Conservation (phyloP, 2,113 vertebrate genomes). For the Macrotis lagotis region DNA sequence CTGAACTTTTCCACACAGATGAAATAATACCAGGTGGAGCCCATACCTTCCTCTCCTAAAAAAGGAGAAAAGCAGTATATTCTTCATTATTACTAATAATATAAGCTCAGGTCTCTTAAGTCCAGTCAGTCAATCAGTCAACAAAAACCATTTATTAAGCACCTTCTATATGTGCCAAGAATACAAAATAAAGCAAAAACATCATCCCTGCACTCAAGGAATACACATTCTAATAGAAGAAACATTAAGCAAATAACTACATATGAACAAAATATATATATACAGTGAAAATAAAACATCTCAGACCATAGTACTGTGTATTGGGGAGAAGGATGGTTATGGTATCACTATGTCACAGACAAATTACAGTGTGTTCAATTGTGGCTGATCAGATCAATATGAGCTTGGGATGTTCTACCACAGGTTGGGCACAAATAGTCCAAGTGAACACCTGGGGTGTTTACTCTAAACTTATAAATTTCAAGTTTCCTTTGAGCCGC, state of each 20-base stretch:
- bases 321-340: not conserved
- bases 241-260: not conserved
- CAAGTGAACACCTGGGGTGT: too few relatives aligned
- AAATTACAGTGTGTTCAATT: too few relatives aligned
- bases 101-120: not conserved
- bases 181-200: not conserved
- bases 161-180: not conserved
- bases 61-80: not conserved
- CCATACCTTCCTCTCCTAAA: not conserved
- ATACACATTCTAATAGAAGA: not conserved
- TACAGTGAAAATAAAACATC: not conserved
- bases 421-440: too few relatives aligned
- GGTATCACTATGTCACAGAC: too few relatives aligned
- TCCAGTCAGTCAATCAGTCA: not conserved
- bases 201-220: not conserved
- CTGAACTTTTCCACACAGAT: not conserved
- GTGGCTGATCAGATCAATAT: too few relatives aligned
- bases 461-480: too few relatives aligned
- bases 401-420: too few relatives aligned
- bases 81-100: not conserved
- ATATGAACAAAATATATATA: not conserved
- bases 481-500: too few relatives aligned
- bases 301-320: not conserved
- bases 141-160: not conserved
- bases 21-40: not conserved